Conservation (phyloP, 1,140 invertebrate genomes). For the Teleopsis dalmanni region DNA sequence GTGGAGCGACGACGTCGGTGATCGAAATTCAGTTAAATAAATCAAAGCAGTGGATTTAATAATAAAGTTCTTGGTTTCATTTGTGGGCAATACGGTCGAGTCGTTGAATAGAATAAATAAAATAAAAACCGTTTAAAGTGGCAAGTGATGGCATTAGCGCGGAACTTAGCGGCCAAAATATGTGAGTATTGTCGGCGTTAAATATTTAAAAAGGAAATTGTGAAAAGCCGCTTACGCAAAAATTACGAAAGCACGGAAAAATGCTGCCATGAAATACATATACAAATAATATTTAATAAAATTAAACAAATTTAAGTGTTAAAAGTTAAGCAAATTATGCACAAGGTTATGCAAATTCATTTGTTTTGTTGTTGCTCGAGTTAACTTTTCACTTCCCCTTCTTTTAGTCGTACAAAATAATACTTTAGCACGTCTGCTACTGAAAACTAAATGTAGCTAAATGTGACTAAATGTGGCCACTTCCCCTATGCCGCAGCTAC, state of each 20-base stretch:
- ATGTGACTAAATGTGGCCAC: too few relatives aligned
- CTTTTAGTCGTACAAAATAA: too few relatives aligned
- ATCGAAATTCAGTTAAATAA: neutral
- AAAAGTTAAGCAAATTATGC: conserved; percentile 1
- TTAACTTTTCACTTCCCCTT: neutral
- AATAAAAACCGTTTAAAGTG: conserved; percentile 8
- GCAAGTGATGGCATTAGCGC: conserved; percentile 20
- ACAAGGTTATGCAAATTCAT: conserved; percentile 5
- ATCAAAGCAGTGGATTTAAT: neutral
- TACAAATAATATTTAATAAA: too few relatives aligned
- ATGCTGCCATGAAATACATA: too few relatives aligned
- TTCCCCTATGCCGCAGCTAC: too few relatives aligned
- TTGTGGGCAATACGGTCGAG: neutral
- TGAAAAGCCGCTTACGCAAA: too few relatives aligned
- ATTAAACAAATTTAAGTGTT: conserved; percentile 13
- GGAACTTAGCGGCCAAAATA: conserved; percentile 23
- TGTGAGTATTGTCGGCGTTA: too few relatives aligned
- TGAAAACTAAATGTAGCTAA: too few relatives aligned
- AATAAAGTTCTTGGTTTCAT: neutral
- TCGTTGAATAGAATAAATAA: neutral
- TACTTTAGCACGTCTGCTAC: too few relatives aligned
- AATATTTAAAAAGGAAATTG: too few relatives aligned
- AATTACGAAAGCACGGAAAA: too few relatives aligned
- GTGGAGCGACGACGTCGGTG: neutral
- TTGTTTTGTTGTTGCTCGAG: neutral